Evolutionary conservation across 2,888 invertebrate genomes (phyloP).

Genomic region (Leucophora obtusa): DNA sequence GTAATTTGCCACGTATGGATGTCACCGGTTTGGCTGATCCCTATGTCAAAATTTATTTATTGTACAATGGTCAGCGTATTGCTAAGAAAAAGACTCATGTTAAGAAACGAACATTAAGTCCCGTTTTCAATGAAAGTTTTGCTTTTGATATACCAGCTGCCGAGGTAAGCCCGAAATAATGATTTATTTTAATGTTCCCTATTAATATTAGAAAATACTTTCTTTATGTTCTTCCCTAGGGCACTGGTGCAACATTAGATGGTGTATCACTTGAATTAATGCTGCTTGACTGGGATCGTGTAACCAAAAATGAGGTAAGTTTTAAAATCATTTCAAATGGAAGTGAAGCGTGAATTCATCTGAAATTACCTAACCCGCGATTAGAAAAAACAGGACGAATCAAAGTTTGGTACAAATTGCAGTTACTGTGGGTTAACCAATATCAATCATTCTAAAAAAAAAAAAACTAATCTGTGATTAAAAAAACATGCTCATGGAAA

Average conservation of each 20-base stretch:
- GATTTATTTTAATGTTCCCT: background rate
- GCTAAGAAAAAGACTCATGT: constrained; percentile 99
- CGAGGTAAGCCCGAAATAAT: constrained; percentile 77
- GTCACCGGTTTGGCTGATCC: constrained; percentile 98
- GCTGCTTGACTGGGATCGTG: constrained; percentile 96
- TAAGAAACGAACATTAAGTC: constrained; percentile 97
- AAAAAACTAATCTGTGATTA: too few species aligned
- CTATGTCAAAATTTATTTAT: constrained; percentile 96
- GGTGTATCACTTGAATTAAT: constrained; percentile 78
- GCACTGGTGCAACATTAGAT: constrained; percentile 77
- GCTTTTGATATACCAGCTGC: constrained; percentile 95
- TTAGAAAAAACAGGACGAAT: too few species aligned
- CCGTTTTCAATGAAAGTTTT: constrained; percentile 99
- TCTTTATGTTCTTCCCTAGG: constrained; percentile 67
- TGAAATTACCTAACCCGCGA: too few species aligned
- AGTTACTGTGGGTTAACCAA: too few species aligned
- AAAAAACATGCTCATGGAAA: too few species aligned
- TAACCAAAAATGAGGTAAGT: constrained; percentile 96
- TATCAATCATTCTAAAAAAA: too few species aligned
- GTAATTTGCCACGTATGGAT: constrained; percentile 98
- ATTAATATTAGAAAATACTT: background rate
- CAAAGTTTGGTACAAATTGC: too few species aligned
- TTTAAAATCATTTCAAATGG: background rate
- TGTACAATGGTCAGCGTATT: constrained; percentile 98
- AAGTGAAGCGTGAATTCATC: too few species aligned